Percentiles rank a stretch among this genome's conserved stretches.
Evolutionary conservation across 2,797 vertebrate species (phyloP).

Genomic region (Hippocampus kuda): DNA sequence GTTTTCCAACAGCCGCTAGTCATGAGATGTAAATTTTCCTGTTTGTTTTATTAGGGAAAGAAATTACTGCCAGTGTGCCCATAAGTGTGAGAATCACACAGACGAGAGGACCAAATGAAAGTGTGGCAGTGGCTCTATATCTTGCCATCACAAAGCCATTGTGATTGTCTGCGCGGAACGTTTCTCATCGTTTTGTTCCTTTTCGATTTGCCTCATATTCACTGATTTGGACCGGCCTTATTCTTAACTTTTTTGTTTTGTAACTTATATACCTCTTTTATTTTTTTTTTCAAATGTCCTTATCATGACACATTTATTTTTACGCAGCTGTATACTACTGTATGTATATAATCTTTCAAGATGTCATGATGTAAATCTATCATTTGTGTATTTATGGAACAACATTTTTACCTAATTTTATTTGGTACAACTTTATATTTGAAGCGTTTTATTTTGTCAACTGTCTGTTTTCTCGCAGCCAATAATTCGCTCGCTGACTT

Average conservation of each 20-base stretch:
- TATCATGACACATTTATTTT: constrained; percentile 63
- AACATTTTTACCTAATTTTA: constrained; percentile 51
- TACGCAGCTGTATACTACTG: constrained; percentile 69
- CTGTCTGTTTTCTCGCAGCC: constrained; percentile 62
- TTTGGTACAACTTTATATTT: constrained; percentile 46
- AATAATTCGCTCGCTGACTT: constrained; percentile 76
- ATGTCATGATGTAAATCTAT: constrained; percentile 65
- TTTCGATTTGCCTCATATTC: constrained; percentile 68
- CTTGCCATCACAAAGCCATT: constrained; percentile 73
- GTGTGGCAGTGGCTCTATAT: constrained; percentile 52
- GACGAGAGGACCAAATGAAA: constrained; percentile 63
- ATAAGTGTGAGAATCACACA: constrained; percentile 58
- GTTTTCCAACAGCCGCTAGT: constrained; percentile 79
- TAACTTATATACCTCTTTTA: constrained; percentile 95
- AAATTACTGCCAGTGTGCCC: constrained; percentile 62
- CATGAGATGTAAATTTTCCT: constrained; percentile 28
- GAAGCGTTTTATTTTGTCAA: constrained; percentile 58
- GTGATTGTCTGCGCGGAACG: constrained; percentile 64
- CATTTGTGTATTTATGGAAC: constrained; percentile 61
- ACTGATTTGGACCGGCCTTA: constrained; percentile 85
- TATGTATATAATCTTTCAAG: constrained; percentile 66
- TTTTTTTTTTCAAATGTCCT: constrained; percentile 68
- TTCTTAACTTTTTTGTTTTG: constrained; percentile 74
- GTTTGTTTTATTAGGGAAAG: constrained; percentile 38
- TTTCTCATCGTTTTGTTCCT: constrained; percentile 63